Evolutionary conservation across 2,888 invertebrate genomes (phyloP).

Genomic region (Altica lythri): DNA sequence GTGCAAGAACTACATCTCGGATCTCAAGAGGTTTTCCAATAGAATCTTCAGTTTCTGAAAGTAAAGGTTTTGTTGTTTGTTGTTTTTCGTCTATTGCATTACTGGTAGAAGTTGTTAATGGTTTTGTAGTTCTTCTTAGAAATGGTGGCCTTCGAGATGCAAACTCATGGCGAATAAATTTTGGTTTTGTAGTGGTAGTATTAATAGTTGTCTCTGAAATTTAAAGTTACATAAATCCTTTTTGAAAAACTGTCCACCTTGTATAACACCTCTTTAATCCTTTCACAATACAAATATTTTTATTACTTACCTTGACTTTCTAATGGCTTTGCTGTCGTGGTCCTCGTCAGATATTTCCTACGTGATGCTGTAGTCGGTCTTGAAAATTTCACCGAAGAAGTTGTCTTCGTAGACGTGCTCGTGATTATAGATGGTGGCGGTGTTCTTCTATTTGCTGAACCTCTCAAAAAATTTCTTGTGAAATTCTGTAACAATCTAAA

Average conservation of each 20-base stretch:
- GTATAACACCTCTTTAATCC: neutral
- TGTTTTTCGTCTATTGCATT: constrained; percentile 42
- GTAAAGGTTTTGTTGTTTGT: constrained; percentile 45
- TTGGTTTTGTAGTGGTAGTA: constrained; percentile 6
- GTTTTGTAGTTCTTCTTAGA: constrained; percentile 34
- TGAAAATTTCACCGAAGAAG: constrained; percentile 35
- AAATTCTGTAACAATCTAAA: constrained; percentile 2
- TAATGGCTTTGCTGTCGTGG: constrained; percentile 38
- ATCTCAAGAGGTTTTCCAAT: constrained; percentile 44
- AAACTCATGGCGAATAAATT: neutral
- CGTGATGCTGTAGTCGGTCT: constrained; percentile 44
- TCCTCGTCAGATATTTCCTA: constrained; percentile 44
- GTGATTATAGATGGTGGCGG: constrained; percentile 20
- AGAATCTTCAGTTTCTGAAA: constrained; percentile 41
- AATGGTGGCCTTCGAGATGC: constrained; percentile 44
- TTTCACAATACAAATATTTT: neutral
- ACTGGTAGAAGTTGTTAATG: constrained; percentile 14
- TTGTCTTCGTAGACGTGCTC: constrained; percentile 32
- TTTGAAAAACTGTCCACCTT: neutral
- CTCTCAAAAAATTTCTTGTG: constrained; percentile 13
- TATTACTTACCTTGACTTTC: constrained; percentile 51
- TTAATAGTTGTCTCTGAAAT: neutral
- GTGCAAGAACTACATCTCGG: constrained; percentile 45
- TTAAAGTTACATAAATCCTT: neutral
- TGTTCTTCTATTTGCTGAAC: constrained; percentile 11